phyloP scores from a whole-genome alignment of 2,888 invertebrate genomes.

The Hypolimnas misippus region DNA sequence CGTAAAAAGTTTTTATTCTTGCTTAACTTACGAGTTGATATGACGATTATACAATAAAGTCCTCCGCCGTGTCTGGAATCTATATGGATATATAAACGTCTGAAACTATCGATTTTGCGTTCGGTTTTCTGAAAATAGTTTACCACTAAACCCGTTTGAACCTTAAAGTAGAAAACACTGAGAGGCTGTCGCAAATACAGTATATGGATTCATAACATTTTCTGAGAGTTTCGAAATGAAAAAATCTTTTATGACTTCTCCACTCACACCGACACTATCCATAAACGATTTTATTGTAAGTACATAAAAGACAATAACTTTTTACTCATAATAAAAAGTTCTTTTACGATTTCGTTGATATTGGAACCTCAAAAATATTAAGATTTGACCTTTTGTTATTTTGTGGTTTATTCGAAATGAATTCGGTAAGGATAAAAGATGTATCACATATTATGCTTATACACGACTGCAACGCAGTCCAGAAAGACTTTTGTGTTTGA shows the following conservation, averaged over 20 bases:
- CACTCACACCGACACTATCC: background rate
- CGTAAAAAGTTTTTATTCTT: no score
- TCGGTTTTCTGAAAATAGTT: background rate
- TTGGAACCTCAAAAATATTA: background rate
- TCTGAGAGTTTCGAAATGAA: background rate
- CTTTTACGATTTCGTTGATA: slow-evolving; percentile 4
- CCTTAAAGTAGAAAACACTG: background rate
- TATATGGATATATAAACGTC: background rate
- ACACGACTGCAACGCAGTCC: no score
- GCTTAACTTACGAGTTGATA: no score
- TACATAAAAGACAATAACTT: slow-evolving; percentile 6
- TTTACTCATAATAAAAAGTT: slow-evolving; percentile 6
- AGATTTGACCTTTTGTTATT: background rate
- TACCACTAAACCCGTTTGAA: background rate
- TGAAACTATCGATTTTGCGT: background rate
- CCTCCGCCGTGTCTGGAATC: background rate
- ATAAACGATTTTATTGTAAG: slow-evolving; percentile 6
- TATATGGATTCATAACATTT: slow-evolving; percentile 5
- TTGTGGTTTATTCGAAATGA: no score
- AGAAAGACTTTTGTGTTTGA: no score
- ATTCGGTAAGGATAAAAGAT: no score
- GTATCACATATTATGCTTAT: background rate
- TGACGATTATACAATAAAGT: no score
- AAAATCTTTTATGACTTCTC: slow-evolving; percentile 3
- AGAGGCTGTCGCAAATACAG: background rate